Evolutionary conservation across 2,797 vertebrate genomes (phyloP).

Genomic region (Anguilla obscura): DNA sequence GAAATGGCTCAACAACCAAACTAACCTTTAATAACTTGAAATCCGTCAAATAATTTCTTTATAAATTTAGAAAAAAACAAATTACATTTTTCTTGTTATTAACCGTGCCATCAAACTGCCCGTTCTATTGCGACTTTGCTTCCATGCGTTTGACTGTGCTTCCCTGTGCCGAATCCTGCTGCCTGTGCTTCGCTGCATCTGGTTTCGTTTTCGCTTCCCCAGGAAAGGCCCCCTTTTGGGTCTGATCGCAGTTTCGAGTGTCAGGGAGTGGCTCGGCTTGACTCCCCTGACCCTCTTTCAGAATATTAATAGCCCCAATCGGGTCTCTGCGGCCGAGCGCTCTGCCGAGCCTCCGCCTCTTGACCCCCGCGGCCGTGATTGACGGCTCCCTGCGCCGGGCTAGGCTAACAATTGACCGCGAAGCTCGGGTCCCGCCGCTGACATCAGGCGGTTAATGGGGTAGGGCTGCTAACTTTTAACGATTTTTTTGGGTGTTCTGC

Average conservation of each 20-base stretch:
- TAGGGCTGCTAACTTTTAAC: not conserved
- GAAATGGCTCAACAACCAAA: not conserved
- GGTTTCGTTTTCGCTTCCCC: conserved; percentile 16
- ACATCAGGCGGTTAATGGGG: not conserved
- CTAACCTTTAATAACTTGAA: not conserved
- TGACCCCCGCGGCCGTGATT: not conserved
- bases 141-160: not conserved
- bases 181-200: not conserved
- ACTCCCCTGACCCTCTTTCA: conserved; percentile 14
- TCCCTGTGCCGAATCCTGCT: not conserved
- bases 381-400: not conserved
- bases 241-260: conserved; percentile 9
- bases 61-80: no score
- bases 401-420: not conserved
- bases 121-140: not conserved
- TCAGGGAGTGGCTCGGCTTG: not conserved
- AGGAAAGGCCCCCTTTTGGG: not conserved
- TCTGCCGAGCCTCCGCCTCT: not conserved
- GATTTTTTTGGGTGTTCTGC: not conserved
- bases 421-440: not conserved
- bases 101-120: not conserved
- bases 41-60: no score
- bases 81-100: not conserved
- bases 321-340: not conserved
- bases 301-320: not conserved